Evolutionary conservation across 2,113 vertebrate species (phyloP).

Genomic region (Channa argus): DNA sequence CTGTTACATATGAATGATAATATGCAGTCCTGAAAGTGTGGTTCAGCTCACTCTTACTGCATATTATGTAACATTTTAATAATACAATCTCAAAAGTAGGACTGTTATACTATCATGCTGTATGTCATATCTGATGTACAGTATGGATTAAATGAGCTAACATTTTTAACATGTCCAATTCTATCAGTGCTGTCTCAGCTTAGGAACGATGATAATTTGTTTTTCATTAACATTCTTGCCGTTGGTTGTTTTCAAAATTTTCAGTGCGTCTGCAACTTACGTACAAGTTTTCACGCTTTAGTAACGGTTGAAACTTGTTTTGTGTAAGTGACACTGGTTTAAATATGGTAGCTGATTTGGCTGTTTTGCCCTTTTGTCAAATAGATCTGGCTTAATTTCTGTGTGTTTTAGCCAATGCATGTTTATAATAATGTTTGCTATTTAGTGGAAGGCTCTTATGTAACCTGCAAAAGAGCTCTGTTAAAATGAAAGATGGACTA

Average conservation of each 20-base stretch:
- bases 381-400: slow-evolving; percentile 37
- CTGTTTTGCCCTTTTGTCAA: slow-evolving; percentile 51
- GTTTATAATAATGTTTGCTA: slow-evolving; percentile 55
- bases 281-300: slow-evolving; percentile 48
- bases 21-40: slow-evolving; percentile 13
- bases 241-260: slow-evolving; percentile 9
- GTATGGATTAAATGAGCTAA: background rate
- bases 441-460: slow-evolving; percentile 52
- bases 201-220: background rate
- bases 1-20: slow-evolving; percentile 55
- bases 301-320: slow-evolving; percentile 33
- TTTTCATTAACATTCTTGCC: slow-evolving; percentile 4
- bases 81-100: background rate
- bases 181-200: background rate
- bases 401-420: slow-evolving; percentile 64
- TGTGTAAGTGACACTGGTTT: slow-evolving; percentile 52
- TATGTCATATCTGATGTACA: slow-evolving; percentile 3
- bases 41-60: slow-evolving; percentile 9
- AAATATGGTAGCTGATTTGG: slow-evolving; percentile 44
- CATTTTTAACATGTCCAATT: background rate
- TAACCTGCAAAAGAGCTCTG: slow-evolving; percentile 36
- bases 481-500: slow-evolving; percentile 24
- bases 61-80: slow-evolving; percentile 7
- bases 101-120: slow-evolving; percentile 41
- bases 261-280: slow-evolving; percentile 9